Conservation (phyloP, 2,113 vertebrate species). For the Pluvialis apricaria region DNA sequence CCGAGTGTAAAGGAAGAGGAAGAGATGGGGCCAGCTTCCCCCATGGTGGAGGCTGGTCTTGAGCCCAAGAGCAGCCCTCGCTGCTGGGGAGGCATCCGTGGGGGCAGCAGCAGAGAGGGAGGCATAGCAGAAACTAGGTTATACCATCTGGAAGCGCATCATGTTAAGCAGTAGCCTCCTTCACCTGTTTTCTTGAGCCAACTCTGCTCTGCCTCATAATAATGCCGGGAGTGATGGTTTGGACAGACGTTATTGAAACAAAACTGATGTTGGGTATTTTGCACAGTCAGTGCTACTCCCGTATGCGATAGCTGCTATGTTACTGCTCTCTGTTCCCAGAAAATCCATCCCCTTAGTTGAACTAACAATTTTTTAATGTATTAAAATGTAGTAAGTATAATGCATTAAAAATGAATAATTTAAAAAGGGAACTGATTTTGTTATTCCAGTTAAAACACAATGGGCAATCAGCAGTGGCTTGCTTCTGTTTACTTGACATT, state of each 20-base stretch:
- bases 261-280: not conserved
- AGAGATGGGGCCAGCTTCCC: too few relatives aligned
- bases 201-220: not conserved
- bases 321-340: not conserved
- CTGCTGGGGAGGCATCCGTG: too few relatives aligned
- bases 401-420: not conserved
- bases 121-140: too few relatives aligned
- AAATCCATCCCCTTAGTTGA: not conserved
- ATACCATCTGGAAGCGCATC: too few relatives aligned
- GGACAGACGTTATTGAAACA: not conserved
- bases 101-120: too few relatives aligned
- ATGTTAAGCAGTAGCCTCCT: not conserved
- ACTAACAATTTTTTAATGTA: not conserved
- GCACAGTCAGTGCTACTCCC: too few relatives aligned
- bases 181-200: not conserved
- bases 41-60: too few relatives aligned
- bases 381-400: not conserved
- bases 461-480: not conserved
- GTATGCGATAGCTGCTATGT: rapidly evolving
- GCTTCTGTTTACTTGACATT: not conserved
- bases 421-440: not conserved
- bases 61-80: too few relatives aligned
- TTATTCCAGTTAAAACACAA: not conserved
- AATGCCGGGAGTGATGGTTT: not conserved
- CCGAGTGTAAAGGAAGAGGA: too few relatives aligned